Evolutionary conservation across 2,113 vertebrate genomes (phyloP).

Genomic region (Pteruthius melanotis): DNA sequence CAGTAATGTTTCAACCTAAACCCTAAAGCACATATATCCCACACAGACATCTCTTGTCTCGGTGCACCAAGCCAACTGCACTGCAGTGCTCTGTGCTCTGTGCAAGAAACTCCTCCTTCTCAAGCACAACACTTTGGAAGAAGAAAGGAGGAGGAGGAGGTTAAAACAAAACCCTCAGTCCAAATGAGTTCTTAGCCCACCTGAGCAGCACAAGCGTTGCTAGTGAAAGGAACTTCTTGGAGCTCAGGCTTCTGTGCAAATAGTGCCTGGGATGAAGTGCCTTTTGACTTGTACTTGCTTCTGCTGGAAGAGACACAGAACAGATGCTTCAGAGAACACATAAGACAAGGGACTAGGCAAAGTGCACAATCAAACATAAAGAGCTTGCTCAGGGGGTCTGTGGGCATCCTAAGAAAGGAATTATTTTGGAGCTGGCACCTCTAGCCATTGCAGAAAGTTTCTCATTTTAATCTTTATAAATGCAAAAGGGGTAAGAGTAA

Average conservation of each 20-base stretch:
- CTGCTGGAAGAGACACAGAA: slow-evolving; percentile 23
- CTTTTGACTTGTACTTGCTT: background rate
- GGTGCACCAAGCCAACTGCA: background rate
- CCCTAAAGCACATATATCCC: background rate
- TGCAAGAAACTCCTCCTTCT: background rate
- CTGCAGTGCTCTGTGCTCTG: background rate
- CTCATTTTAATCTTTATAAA: background rate
- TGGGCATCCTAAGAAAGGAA: background rate
- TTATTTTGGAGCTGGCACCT: background rate
- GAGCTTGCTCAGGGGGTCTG: background rate
- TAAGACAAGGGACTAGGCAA: background rate
- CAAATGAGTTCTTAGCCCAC: background rate
- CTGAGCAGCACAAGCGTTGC: background rate
- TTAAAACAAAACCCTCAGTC: background rate
- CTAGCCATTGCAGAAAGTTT: background rate
- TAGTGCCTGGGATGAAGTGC: background rate
- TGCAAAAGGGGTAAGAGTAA: background rate
- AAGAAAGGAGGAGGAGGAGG: background rate
- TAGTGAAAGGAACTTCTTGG: background rate
- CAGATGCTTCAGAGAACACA: background rate
- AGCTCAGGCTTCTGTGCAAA: background rate
- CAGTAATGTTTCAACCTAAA: background rate
- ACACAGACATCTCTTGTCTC: background rate
- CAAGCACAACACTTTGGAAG: background rate
- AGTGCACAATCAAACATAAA: background rate